Conservation (phyloP, 1,140 invertebrate genomes). For the Aphis craccivora region DNA sequence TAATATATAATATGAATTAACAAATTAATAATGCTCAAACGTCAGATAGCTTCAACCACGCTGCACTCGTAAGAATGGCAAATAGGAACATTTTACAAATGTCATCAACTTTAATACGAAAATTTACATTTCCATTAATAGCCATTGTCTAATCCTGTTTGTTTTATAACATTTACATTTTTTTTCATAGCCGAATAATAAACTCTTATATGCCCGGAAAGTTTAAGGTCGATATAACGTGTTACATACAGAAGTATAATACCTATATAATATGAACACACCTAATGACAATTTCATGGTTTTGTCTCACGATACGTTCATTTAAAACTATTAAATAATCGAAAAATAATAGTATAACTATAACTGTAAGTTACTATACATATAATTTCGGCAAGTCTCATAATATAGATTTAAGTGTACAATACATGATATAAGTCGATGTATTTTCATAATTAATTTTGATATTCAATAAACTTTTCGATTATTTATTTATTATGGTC, state of each 20-base stretch:
- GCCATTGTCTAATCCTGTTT: neutral
- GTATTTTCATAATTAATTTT: neutral
- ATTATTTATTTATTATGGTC: neutral
- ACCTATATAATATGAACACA: neutral
- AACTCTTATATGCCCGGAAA: neutral
- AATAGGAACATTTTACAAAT: neutral
- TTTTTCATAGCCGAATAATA: neutral
- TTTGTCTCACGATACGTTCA: neutral
- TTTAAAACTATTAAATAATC: neutral
- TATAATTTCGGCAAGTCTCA: neutral
- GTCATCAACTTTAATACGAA: neutral
- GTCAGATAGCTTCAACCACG: neutral
- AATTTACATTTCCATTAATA: neutral
- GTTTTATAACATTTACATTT: neutral
- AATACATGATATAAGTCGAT: neutral
- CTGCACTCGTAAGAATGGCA: neutral
- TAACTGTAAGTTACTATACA: neutral
- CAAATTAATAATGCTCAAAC: neutral
- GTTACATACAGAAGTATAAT: too few relatives aligned
- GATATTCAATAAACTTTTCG: neutral
- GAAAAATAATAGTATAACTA: neutral
- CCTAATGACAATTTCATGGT: neutral
- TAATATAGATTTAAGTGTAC: neutral
- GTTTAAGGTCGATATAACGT: neutral
- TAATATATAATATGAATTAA: too few relatives aligned